Base-by-base conservation (phyloP, 2,888 invertebrate genomes). In the Coenonympha glycerion region DNA sequence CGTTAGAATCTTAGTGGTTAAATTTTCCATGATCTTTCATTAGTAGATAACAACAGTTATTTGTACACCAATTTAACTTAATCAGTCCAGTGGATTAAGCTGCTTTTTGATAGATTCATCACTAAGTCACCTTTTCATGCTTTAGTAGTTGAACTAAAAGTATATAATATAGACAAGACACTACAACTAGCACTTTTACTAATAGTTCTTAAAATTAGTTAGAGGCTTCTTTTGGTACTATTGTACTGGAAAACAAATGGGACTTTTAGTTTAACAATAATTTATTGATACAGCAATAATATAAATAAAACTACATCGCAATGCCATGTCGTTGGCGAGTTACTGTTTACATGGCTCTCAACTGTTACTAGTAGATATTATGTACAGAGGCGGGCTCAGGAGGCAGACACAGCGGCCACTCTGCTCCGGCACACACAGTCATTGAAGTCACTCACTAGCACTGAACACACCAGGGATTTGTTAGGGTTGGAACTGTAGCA, bases 401-500 rank as follows among this genome's bases (percentile, higher is more conserved):
- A 83, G 1, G 76, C 67, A 11, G 84, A 68, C 24, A 87, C 73
- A 0, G 86, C 82, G 8, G 84, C 76, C 34, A 87, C 68, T 59
- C 87, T 72, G 66, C 85, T 87, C 69, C 78, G 75, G 75, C 87
- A 86, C 40, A 87, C 87, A 77, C 87, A 87, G 73, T 87, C 84
- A 81, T 86, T 86, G 69, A 87, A 87, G 65, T 86, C 68, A 74
- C 80, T 85, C 65, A 87, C 87, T 76, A 86, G 56, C 71, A 81
- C 77, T 66, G 87, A 86, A 78, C 87, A 87, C 55, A 82, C 53
- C 16, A 87, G 73, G 16, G 87, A 73, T 66, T 79, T 81, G 63
- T 77, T 65, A 3, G 86, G 80, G 57, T 87, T 87, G 51, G 77
- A 63, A 68, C 73, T 78, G 73, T 87, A 87, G 71, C 87, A 87